Base-by-base conservation (phyloP, 2,888 invertebrate genomes). In the Chloroclystis v-ata region DNA sequence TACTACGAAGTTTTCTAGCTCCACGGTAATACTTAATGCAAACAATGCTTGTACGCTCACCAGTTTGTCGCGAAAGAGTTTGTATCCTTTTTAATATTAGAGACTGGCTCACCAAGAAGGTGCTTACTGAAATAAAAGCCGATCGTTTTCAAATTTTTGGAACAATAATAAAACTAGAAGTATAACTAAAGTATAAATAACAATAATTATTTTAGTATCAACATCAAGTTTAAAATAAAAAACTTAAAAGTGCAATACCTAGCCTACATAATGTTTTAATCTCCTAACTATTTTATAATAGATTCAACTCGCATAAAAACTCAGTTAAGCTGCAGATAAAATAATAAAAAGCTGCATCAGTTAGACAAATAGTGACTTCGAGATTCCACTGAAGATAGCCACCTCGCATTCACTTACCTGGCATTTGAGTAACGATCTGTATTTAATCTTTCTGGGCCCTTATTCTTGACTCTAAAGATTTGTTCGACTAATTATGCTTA, bases 361-460 rank as follows among this genome's bases (percentile, higher is more conserved):
- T 46, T 42, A 46, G 39, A 39, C 50, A 50, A 50, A 50, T 43
- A 43, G 20, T 12, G 37, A 45, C 33, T 46, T 33, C 30, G 10
- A 43, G 43, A 46, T 46, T 32, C 35, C 32, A 28, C 48, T 33
- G 42, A 25, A 39, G 52, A 43, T 43, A 46, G 45, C 46, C 45
- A 45, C 45, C 43, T 48, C 52, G 47, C 59, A 56, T 59, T 59
- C 54, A 59, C 54, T 59, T 66, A 65, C 68, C 72, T 74, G 68
- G 60, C 62, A 69, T 67, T 75, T 78, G 80, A 82, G 71, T 76
- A 80, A 82, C 69, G 75, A 65, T 64, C 63, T 71, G 74, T 82
- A 76, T 83, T 85, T 78, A 82, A 84, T 84, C 83, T 81, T 81
- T 73, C 72, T 79, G 78, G 73, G 78, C 32, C 32, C 32, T 33